phyloP scores from a whole-genome alignment of 2,797 vertebrate species.

The Pteropus rufus region DNA sequence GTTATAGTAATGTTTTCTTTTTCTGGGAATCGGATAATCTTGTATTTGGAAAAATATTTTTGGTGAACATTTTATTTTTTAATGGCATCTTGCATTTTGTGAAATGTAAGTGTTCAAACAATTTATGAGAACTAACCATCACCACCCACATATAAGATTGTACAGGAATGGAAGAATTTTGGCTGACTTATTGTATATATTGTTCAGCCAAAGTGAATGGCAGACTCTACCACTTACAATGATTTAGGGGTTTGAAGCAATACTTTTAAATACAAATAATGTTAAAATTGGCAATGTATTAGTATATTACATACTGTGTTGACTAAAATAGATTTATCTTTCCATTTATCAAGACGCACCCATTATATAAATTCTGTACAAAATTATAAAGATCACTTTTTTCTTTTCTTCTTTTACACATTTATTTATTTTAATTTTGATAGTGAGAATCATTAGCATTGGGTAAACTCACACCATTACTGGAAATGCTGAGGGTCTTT shows the following conservation, averaged over 20 bases:
- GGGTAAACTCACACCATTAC: not conserved
- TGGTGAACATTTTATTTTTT: conserved; percentile 44
- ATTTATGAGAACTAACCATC: conserved; percentile 43
- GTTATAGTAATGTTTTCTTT: conserved; percentile 45
- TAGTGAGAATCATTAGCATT: not conserved
- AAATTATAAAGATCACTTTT: not conserved
- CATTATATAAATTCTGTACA: not conserved
- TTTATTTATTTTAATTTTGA: not conserved
- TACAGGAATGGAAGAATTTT: conserved; percentile 36
- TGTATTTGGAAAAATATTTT: conserved; percentile 46
- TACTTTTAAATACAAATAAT: conserved; percentile 26
- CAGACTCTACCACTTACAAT: not conserved
- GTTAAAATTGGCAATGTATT: not conserved
- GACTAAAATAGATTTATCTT: not conserved
- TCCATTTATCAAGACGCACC: not conserved
- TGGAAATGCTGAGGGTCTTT: not conserved
- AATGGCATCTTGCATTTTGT: conserved; percentile 46
- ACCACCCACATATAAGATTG: conserved; percentile 42
- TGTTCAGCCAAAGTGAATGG: not conserved
- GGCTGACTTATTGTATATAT: not conserved
- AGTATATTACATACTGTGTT: not conserved
- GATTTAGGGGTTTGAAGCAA: not conserved
- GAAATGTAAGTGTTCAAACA: conserved; percentile 56
- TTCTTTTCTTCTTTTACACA: conserved; percentile 10
- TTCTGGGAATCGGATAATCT: conserved; percentile 59